These are phyloP conservation scores for Mirza zaza DNA, from an alignment of 2,113 vertebrate genomes.

Conservation along the genomic window DNA sequence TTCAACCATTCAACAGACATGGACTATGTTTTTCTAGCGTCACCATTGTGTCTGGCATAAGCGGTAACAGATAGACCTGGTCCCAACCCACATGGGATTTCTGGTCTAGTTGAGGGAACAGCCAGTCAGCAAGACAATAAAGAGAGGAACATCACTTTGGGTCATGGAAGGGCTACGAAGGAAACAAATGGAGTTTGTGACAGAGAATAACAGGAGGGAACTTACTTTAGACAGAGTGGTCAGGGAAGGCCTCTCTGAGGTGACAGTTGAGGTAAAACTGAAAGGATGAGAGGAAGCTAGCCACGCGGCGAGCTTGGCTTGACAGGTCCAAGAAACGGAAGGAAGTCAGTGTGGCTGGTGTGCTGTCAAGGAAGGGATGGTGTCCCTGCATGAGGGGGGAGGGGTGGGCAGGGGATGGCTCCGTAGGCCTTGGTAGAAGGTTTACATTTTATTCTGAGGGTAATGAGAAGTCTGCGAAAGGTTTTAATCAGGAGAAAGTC, in stretches of 20 bases:
- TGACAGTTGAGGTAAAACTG: neutral
- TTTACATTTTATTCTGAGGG: neutral
- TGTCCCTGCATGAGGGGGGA: neutral
- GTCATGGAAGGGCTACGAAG: neutral
- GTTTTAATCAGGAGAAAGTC: neutral
- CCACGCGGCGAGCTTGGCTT: fast-evolving
- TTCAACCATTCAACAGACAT: neutral
- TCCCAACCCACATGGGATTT: neutral
- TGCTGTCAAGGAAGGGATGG: neutral
- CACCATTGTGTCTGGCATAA: neutral
- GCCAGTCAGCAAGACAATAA: neutral
- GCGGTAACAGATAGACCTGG: neutral
- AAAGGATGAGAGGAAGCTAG: neutral
- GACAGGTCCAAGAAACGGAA: neutral
- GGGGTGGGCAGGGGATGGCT: neutral
- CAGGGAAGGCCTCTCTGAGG: neutral
- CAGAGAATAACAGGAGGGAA: neutral
- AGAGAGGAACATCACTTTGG: neutral
- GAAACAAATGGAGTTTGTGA: neutral
- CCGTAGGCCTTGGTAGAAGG: neutral
- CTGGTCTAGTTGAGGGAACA: neutral
- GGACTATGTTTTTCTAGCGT: neutral
- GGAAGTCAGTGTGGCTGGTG: fast-evolving
- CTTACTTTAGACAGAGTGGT: too few relatives aligned
- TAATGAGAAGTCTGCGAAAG: neutral